These are phyloP conservation scores for Laticauda colubrina DNA, from an alignment of 2,113 vertebrate species.

Conservation along the genomic window DNA sequence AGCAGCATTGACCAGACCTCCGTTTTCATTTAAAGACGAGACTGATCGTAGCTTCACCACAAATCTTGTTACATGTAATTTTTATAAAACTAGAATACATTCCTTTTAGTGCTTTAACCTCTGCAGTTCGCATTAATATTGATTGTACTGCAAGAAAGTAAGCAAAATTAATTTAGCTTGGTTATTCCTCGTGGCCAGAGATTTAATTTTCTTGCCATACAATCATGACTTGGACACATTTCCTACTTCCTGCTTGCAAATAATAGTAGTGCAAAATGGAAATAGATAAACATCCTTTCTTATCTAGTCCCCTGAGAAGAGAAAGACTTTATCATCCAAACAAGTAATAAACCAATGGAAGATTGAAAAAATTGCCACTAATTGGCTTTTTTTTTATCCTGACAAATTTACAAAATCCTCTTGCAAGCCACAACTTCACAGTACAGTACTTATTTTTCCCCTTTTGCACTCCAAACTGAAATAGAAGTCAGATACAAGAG, in stretches of 20 bases:
- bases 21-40: constrained; percentile 28
- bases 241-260: constrained; percentile 28
- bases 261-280: constrained; percentile 45
- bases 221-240: neutral
- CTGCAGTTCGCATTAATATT: constrained; percentile 40
- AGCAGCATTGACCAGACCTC: constrained; percentile 36
- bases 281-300: constrained; percentile 36
- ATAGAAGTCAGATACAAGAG: constrained; percentile 4
- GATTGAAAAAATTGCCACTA: constrained; percentile 10
- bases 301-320: constrained; percentile 43
- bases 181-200: constrained; percentile 51
- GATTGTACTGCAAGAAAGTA: neutral
- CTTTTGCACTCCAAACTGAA: constrained; percentile 2
- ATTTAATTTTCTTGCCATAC: constrained; percentile 21
- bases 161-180: neutral
- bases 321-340: constrained; percentile 21
- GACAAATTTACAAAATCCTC: neutral
- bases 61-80: constrained; percentile 41
- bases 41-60: constrained; percentile 41
- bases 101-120: constrained; percentile 28
- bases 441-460: fast-evolving
- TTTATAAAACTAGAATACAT: constrained; percentile 26
- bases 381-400: neutral
- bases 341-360: neutral
- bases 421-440: constrained; percentile 35